Evolutionary conservation across 2,797 vertebrate genomes (phyloP).

Genomic region (Gymnoscopelus braueri): DNA sequence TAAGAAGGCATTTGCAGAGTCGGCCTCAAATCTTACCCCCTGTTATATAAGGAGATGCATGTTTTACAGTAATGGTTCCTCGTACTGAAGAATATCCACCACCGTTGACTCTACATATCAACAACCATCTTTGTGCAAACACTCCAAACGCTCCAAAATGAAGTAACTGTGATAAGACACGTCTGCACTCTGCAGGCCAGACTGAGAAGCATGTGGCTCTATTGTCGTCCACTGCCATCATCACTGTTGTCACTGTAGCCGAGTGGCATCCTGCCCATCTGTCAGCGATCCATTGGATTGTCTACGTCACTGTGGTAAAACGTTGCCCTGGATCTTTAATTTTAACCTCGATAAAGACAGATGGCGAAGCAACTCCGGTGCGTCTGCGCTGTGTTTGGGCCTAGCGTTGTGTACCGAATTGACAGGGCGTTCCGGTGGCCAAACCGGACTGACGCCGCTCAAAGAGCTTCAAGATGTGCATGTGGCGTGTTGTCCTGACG

Average conservation of each 20-base stretch:
- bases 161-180: background rate
- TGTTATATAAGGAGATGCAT: too few relatives aligned
- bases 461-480: slow-evolving; percentile 51
- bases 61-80: too few relatives aligned
- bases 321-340: slow-evolving; percentile 48
- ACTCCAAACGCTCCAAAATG: too few relatives aligned
- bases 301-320: slow-evolving; percentile 23
- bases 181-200: too few relatives aligned
- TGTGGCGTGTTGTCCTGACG: slow-evolving; percentile 35
- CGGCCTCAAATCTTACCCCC: too few relatives aligned
- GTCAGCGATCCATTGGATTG: slow-evolving; percentile 36
- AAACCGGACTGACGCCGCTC: slow-evolving; percentile 33
- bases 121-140: too few relatives aligned
- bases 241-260: slow-evolving; percentile 20
- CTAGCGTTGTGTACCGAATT: slow-evolving; percentile 17
- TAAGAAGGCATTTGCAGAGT: too few relatives aligned
- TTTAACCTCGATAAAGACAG: slow-evolving; percentile 50
- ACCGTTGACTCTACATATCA: too few relatives aligned
- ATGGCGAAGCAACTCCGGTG: slow-evolving; percentile 30
- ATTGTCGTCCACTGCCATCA: background rate
- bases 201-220: too few relatives aligned
- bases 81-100: too few relatives aligned
- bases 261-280: slow-evolving; percentile 50
- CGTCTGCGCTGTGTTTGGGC: slow-evolving; percentile 56
- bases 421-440: slow-evolving; percentile 35